These are phyloP conservation scores for Ridgeia piscesae DNA, from an alignment of 1,140 invertebrate species.

Conservation along the genomic window DNA sequence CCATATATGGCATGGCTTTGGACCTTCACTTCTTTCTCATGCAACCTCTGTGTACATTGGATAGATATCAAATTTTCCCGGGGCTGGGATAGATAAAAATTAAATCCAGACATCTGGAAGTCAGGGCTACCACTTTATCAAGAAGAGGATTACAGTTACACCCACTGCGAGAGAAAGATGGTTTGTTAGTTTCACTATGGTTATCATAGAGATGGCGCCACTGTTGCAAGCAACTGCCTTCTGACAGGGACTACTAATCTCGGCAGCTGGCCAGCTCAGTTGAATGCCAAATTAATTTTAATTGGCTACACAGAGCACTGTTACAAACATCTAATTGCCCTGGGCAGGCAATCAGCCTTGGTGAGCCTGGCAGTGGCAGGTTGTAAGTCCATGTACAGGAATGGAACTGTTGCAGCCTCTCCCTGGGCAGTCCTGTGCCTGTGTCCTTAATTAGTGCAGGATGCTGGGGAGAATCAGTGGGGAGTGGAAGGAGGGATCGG, in stretches of 20 bases:
- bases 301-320: background rate
- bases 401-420: background rate
- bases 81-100: too few relatives aligned
- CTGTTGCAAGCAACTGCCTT: background rate
- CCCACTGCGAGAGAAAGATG: too few relatives aligned
- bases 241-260: background rate
- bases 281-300: conserved; percentile 1
- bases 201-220: background rate
- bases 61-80: too few relatives aligned
- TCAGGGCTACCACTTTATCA: too few relatives aligned
- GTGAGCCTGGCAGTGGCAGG: background rate
- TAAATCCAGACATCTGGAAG: too few relatives aligned
- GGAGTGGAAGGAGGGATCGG: background rate
- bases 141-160: too few relatives aligned
- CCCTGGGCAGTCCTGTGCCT: background rate
- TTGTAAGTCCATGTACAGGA: background rate
- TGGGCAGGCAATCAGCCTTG: background rate
- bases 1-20: too few relatives aligned
- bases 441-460: background rate
- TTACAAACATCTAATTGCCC: background rate
- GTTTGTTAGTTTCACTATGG: background rate
- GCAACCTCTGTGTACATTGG: too few relatives aligned
- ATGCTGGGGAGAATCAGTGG: background rate
- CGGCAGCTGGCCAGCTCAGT: background rate
- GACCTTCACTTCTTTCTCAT: too few relatives aligned